A percentile compares a stretch with the other conserved stretches of the same genome.
Conservation (phyloP, 2,113 vertebrate genomes). For the Pyrgilauda ruficollis region DNA sequence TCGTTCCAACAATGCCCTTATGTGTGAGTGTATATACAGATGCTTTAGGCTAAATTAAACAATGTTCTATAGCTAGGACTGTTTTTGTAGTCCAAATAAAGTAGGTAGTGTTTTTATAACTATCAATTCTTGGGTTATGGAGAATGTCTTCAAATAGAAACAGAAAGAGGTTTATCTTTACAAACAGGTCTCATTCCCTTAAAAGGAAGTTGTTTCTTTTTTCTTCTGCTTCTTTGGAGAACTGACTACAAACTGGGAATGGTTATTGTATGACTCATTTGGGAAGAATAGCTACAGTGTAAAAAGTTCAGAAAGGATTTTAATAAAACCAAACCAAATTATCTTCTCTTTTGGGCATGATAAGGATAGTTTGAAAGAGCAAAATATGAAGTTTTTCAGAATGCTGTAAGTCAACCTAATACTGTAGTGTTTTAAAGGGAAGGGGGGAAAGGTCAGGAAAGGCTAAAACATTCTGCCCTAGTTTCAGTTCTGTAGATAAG, state of each 20-base stretch:
- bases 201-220: conserved; percentile 88
- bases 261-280: conserved; percentile 82
- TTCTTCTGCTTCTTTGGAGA: conserved; percentile 80
- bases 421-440: neutral
- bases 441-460: neutral
- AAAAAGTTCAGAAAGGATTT: conserved; percentile 65
- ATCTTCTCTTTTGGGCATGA: neutral
- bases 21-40: neutral
- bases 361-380: conserved; percentile 3
- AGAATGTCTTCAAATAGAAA: conserved; percentile 69
- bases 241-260: conserved; percentile 81
- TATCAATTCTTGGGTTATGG: conserved; percentile 59
- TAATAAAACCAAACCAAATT: conserved; percentile 46
- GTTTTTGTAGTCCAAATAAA: conserved; percentile 54
- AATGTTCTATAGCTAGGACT: neutral
- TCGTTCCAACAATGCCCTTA: neutral
- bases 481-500: neutral
- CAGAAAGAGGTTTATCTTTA: conserved; percentile 70
- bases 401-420: neutral
- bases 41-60: conserved; percentile 51
- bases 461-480: neutral
- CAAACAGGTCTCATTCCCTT: conserved; percentile 83
- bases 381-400: neutral
- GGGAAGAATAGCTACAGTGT: conserved; percentile 36
- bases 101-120: conserved; percentile 35